A percentile compares a stretch with the other conserved stretches of the same genome.
These are phyloP conservation scores for Acanthosepion pharaonis DNA, from an alignment of 2,888 invertebrate species.

Conservation along the genomic window DNA sequence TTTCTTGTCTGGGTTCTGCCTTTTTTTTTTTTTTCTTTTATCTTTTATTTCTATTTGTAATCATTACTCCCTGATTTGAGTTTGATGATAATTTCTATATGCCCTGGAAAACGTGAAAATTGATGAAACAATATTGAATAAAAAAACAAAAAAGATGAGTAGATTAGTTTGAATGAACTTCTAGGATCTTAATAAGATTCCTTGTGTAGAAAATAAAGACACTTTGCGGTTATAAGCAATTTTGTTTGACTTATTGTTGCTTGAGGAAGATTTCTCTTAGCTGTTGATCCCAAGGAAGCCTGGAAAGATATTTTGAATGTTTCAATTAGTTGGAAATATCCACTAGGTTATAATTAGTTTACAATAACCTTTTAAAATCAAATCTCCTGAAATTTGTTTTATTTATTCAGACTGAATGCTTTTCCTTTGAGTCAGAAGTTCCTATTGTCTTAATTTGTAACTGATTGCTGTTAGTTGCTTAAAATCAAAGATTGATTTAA, in stretches of 20 bases:
- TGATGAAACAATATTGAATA: not conserved
- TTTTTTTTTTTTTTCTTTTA: not conserved
- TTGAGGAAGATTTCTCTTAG: constrained; percentile 18
- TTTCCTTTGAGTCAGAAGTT: not conserved
- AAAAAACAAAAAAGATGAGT: not conserved
- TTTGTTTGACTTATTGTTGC: constrained; percentile 33
- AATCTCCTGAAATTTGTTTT: not conserved
- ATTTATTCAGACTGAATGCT: not conserved
- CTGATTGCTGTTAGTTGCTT: not conserved
- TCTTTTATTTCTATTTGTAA: not conserved
- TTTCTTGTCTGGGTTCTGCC: not conserved
- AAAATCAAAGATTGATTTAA: not conserved
- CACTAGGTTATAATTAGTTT: not conserved
- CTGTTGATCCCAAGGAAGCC: not conserved
- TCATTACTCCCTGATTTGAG: no score
- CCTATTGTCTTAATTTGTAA: not conserved
- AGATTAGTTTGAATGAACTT: constrained; percentile 33
- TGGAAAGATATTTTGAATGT: not conserved
- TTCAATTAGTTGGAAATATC: not conserved
- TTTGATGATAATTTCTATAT: no score
- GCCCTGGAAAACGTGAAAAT: not conserved
- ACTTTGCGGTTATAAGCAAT: not conserved
- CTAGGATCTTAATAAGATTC: not conserved
- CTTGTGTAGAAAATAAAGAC: constrained; percentile 33
- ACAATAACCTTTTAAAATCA: not conserved